Evolutionary conservation across 2,113 vertebrate genomes (phyloP).

Genomic region (Eptatretus burgeri): DNA sequence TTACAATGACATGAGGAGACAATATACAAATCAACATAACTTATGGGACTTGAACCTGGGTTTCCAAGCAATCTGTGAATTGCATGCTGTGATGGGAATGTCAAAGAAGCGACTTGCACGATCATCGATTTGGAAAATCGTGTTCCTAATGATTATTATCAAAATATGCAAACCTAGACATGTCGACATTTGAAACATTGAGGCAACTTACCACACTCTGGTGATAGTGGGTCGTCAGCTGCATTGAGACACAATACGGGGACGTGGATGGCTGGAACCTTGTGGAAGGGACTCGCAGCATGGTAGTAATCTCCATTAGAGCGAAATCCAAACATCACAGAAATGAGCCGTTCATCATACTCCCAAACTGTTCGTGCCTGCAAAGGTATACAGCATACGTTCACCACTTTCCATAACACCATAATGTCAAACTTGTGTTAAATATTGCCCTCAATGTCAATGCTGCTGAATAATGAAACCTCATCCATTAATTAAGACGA

Average conservation of each 20-base stretch:
- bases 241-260: slow-evolving; percentile 41
- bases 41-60: too few relatives aligned
- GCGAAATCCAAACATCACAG: slow-evolving; percentile 27
- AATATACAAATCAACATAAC: too few relatives aligned
- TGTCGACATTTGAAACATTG: neutral
- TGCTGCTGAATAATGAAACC: too few relatives aligned
- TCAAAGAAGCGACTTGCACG: too few relatives aligned
- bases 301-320: slow-evolving; percentile 27
- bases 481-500: too few relatives aligned
- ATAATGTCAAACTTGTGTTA: too few relatives aligned
- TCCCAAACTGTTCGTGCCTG: slow-evolving; percentile 30
- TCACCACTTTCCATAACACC: too few relatives aligned
- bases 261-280: slow-evolving; percentile 18
- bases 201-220: slow-evolving; percentile 17
- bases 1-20: too few relatives aligned
- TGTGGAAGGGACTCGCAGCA: slow-evolving; percentile 24
- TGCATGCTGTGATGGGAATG: too few relatives aligned
- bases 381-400: too few relatives aligned
- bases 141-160: neutral
- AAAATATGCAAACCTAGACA: neutral
- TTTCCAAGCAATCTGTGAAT: too few relatives aligned
- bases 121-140: neutral
- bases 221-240: slow-evolving; percentile 38
- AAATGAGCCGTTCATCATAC: slow-evolving; percentile 32
- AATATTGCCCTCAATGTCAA: too few relatives aligned